Percentiles rank a stretch among this genome's conserved stretches.
phyloP scores from a whole-genome alignment of 2,113 vertebrate species.

The Gila orcuttii region DNA sequence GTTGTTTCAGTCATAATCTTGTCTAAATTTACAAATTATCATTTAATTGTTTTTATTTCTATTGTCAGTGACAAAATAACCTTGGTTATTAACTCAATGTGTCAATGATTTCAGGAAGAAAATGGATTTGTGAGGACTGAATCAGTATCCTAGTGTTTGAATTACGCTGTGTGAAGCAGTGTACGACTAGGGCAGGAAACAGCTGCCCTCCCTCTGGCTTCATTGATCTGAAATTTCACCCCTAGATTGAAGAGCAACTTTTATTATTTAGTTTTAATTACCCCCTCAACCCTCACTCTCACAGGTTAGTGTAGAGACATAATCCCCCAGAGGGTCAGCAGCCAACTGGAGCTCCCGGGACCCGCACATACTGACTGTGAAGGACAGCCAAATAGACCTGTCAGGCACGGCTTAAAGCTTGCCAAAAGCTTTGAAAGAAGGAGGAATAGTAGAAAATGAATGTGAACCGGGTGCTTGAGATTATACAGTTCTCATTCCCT shows the following conservation, averaged over 20 bases:
- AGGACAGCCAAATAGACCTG: slow-evolving; percentile 57
- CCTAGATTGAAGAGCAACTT: slow-evolving; percentile 64
- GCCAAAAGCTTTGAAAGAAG: slow-evolving; percentile 37
- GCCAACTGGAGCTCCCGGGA: slow-evolving; percentile 63
- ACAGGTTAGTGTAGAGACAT: slow-evolving; percentile 75
- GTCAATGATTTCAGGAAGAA: slow-evolving; percentile 29
- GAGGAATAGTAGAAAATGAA: slow-evolving; percentile 15
- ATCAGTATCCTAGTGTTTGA: slow-evolving; percentile 63
- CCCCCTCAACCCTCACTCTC: slow-evolving; percentile 78
- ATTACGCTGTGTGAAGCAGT: slow-evolving; percentile 66
- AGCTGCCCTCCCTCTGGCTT: slow-evolving; percentile 64
- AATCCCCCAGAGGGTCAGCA: slow-evolving; percentile 67
- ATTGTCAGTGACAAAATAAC: slow-evolving; percentile 12
- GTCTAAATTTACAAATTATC: background rate
- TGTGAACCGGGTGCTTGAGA: background rate
- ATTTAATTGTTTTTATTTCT: background rate
- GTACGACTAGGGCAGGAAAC: slow-evolving; percentile 67
- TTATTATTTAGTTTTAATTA: slow-evolving; percentile 84
- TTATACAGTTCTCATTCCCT: background rate
- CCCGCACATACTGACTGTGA: slow-evolving; percentile 65
- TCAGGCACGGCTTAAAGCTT: slow-evolving; percentile 46
- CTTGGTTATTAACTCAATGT: slow-evolving; percentile 5
- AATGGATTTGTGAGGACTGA: slow-evolving; percentile 28
- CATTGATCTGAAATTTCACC: slow-evolving; percentile 75
- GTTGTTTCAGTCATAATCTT: background rate